phyloP scores from a whole-genome alignment of 2,888 invertebrate genomes.

The Gymnocheta viridis region DNA sequence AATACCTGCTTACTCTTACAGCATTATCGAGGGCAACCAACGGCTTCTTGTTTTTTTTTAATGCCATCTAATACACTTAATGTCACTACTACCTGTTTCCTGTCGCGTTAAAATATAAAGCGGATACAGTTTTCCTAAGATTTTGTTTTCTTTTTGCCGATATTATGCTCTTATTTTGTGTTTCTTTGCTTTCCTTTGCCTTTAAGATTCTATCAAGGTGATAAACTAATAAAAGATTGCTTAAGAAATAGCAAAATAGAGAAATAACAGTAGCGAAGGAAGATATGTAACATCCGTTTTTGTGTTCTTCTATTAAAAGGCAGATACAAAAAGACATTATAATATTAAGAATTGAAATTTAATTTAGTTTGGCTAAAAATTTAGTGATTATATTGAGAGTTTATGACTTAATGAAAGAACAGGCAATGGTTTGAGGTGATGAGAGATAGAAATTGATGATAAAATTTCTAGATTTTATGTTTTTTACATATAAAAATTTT shows the following conservation, averaged over 20 bases:
- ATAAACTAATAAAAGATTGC: constrained; percentile 64
- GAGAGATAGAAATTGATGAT: too few species aligned
- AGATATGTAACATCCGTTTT: constrained; percentile 20
- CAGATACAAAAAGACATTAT: not conserved
- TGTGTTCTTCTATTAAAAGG: not conserved
- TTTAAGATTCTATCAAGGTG: constrained; percentile 48
- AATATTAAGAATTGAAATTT: constrained; percentile 19
- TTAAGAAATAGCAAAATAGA: not conserved
- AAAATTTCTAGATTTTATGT: too few species aligned
- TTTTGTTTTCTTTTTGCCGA: constrained; percentile 24
- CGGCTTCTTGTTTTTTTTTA: constrained; percentile 42
- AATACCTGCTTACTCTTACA: not conserved
- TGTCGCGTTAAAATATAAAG: constrained; percentile 56
- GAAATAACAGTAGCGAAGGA: not conserved
- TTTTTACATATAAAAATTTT: too few species aligned
- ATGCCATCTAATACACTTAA: constrained; percentile 64
- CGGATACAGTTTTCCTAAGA: constrained; percentile 59
- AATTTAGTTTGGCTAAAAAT: constrained; percentile 34
- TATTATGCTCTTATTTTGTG: constrained; percentile 14
- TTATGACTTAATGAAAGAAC: not conserved
- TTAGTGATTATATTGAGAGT: not conserved
- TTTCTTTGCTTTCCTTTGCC: constrained; percentile 7
- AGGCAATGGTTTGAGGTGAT: too few species aligned
- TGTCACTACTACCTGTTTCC: constrained; percentile 69
- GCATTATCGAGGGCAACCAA: not conserved